These are phyloP conservation scores for Perdix hodgsoniae DNA, from an alignment of 2,797 vertebrate species.

Conservation along the genomic window DNA sequence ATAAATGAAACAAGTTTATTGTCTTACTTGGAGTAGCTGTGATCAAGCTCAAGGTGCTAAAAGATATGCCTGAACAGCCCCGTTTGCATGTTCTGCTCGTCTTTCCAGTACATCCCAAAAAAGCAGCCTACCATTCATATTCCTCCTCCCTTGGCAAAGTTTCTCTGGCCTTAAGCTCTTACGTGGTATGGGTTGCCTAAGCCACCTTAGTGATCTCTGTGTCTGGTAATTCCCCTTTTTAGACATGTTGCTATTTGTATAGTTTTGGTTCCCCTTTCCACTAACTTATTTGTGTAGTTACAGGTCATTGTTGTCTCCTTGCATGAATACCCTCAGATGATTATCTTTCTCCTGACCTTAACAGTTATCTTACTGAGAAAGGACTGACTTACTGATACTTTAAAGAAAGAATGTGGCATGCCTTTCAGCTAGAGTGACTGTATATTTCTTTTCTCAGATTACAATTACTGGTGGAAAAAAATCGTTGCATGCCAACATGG, in stretches of 20 bases:
- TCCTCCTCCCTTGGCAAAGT: background rate
- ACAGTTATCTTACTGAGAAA: background rate
- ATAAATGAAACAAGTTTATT: background rate
- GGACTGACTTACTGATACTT: background rate
- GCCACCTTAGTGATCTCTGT: background rate
- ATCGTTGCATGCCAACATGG: constrained; percentile 50
- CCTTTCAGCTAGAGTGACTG: background rate
- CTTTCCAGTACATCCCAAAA: background rate
- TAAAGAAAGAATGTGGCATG: background rate
- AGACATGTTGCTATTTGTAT: background rate
- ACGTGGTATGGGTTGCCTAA: background rate
- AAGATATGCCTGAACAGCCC: background rate
- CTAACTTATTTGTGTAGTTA: background rate
- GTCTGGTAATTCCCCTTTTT: background rate
- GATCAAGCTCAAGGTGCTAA: background rate
- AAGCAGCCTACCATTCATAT: background rate
- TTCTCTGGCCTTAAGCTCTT: background rate
- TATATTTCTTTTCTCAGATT: constrained; percentile 64
- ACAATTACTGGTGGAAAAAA: constrained; percentile 64
- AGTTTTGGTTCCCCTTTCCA: constrained; percentile 57
- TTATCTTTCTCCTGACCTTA: background rate
- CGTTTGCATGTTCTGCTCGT: background rate
- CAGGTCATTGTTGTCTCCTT: constrained; percentile 1
- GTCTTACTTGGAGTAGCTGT: background rate
- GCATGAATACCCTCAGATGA: background rate